Conservation (phyloP, 2,113 vertebrate species). For the Ophiodon elongatus region DNA sequence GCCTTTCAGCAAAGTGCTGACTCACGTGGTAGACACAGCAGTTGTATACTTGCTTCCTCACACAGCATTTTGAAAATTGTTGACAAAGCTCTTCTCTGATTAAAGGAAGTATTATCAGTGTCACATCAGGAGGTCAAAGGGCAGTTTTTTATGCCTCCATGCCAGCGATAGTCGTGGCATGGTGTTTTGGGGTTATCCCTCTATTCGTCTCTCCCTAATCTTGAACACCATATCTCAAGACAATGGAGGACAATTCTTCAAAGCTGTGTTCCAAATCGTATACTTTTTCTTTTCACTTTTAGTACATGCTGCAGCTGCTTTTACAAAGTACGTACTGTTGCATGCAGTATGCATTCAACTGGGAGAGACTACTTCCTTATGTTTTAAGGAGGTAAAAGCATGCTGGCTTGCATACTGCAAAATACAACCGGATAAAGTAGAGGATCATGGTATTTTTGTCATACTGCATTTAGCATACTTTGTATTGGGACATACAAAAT, state of each 20-base stretch:
- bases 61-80: conserved; percentile 41
- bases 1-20: conserved; percentile 64
- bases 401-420: too few relatives aligned
- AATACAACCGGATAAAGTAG: too few relatives aligned
- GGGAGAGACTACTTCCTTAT: too few relatives aligned
- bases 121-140: conserved; percentile 13
- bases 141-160: neutral
- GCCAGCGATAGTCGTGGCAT: neutral
- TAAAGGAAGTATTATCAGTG: neutral
- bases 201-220: neutral
- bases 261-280: neutral
- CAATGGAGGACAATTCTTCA: too few relatives aligned
- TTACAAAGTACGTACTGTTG: too few relatives aligned
- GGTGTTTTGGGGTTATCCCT: neutral
- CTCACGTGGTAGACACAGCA: conserved; percentile 35
- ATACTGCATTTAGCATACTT: too few relatives aligned
- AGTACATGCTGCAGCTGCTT: neutral
- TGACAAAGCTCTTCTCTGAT: conserved; percentile 25
- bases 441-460: too few relatives aligned
- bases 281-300: neutral
- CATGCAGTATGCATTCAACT: too few relatives aligned
- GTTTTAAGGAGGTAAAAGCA: too few relatives aligned
- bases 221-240: too few relatives aligned
- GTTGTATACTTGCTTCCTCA: conserved; percentile 24
- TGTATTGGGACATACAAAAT: too few relatives aligned